phyloP scores from a whole-genome alignment of 2,888 invertebrate species.

The Volucella inanis region DNA sequence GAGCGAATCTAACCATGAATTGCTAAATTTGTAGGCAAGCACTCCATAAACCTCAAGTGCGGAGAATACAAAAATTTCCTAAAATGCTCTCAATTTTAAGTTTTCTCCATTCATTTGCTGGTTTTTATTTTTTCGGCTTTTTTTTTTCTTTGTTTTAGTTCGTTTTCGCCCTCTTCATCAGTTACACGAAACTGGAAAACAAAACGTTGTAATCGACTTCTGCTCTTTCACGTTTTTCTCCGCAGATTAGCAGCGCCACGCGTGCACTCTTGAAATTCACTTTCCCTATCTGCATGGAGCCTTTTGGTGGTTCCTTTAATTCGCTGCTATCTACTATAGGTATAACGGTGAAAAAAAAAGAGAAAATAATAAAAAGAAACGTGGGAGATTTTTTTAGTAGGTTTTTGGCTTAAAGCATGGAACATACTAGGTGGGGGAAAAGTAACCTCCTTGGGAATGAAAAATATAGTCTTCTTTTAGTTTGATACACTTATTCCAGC shows the following conservation, averaged over 20 bases:
- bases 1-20: slow-evolving; percentile 30
- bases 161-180: slow-evolving; percentile 56
- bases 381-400: slow-evolving; percentile 32
- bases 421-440: too few relatives aligned
- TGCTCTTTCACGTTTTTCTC: neutral
- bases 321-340: neutral
- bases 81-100: slow-evolving; percentile 74
- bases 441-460: too few relatives aligned
- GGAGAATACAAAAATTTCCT: slow-evolving; percentile 71
- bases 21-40: slow-evolving; percentile 63
- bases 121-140: neutral
- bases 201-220: slow-evolving; percentile 71
- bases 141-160: slow-evolving; percentile 39
- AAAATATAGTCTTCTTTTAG: too few relatives aligned
- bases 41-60: slow-evolving; percentile 66
- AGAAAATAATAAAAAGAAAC: slow-evolving; percentile 20
- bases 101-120: slow-evolving; percentile 57
- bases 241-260: neutral
- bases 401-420: neutral
- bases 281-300: slow-evolving; percentile 60
- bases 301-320: neutral
- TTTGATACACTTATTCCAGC: too few relatives aligned
- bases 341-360: slow-evolving; percentile 16
- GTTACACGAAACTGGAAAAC: slow-evolving; percentile 68
- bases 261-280: slow-evolving; percentile 68